These are phyloP conservation scores for Euclidia mi DNA, from an alignment of 2,888 invertebrate species.

Conservation along the genomic window DNA sequence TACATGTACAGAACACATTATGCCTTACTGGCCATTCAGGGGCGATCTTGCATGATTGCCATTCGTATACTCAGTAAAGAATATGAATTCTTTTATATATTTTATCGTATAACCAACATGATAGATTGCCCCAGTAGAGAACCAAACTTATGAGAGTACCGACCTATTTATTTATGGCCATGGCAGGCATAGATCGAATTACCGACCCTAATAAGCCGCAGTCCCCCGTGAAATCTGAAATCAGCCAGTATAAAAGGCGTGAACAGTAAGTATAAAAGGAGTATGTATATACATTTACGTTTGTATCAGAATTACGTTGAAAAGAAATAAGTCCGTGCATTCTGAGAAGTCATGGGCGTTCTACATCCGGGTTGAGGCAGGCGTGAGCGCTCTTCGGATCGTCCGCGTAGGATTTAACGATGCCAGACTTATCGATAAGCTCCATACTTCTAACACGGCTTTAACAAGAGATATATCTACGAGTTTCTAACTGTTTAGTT, in stretches of 20 bases:
- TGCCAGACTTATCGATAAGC: conserved; percentile 61
- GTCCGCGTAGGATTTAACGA: conserved; percentile 69
- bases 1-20: no score
- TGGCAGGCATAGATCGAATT: background rate
- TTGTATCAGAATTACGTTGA: no score
- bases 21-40: no score
- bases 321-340: conserved; percentile 33
- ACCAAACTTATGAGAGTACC: no score
- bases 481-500: conserved; percentile 23
- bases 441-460: conserved; percentile 44
- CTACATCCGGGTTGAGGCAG: conserved; percentile 62
- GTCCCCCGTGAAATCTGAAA: background rate
- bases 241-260: background rate
- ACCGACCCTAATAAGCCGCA: background rate
- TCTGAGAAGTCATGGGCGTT: conserved; percentile 51
- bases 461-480: conserved; percentile 35
- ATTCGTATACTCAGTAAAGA: no score
- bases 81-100: no score
- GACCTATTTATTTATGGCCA: no score
- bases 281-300: background rate
- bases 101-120: no score
- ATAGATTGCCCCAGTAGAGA: no score
- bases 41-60: no score
- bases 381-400: conserved; percentile 64
- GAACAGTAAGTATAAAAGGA: no score